Evolutionary conservation across 2,113 vertebrate species (phyloP).

Genomic region (Limanda limanda): DNA sequence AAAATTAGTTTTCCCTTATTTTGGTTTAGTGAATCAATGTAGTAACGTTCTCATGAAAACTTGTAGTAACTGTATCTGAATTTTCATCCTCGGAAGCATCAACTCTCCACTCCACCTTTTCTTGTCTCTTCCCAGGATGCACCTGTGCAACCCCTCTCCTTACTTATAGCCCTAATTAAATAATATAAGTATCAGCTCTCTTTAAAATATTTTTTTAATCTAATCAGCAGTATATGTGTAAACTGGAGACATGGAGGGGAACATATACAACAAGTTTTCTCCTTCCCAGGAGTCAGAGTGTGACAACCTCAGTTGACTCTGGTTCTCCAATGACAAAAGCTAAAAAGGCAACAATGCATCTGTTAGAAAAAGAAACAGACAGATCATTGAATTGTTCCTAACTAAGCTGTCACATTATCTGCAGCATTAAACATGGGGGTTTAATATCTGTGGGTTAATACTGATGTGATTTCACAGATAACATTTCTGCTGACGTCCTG

Average conservation of each 20-base stretch:
- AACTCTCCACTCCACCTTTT: conserved; percentile 5
- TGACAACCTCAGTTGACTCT: background rate
- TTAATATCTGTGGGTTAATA: too few relatives aligned
- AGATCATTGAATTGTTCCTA: too few relatives aligned
- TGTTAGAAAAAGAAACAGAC: too few relatives aligned
- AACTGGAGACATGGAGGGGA: background rate
- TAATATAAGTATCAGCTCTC: too few relatives aligned
- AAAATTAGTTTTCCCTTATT: too few relatives aligned
- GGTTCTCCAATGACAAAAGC: background rate
- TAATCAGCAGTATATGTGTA: background rate
- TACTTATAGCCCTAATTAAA: conserved; percentile 9
- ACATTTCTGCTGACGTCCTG: too few relatives aligned
- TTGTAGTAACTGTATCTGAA: conserved; percentile 17
- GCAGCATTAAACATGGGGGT: too few relatives aligned
- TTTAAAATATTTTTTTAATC: background rate
- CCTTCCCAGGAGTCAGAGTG: background rate
- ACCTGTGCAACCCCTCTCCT: conserved; percentile 32
- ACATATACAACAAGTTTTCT: background rate
- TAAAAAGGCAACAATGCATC: too few relatives aligned
- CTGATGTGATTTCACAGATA: too few relatives aligned
- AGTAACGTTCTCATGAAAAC: background rate
- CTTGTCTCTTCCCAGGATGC: conserved; percentile 36
- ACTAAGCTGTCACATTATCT: too few relatives aligned
- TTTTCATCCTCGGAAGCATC: conserved; percentile 36
- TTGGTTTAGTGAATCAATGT: too few relatives aligned